Conservation (phyloP, 2,888 invertebrate species). For the Helleia helle region DNA sequence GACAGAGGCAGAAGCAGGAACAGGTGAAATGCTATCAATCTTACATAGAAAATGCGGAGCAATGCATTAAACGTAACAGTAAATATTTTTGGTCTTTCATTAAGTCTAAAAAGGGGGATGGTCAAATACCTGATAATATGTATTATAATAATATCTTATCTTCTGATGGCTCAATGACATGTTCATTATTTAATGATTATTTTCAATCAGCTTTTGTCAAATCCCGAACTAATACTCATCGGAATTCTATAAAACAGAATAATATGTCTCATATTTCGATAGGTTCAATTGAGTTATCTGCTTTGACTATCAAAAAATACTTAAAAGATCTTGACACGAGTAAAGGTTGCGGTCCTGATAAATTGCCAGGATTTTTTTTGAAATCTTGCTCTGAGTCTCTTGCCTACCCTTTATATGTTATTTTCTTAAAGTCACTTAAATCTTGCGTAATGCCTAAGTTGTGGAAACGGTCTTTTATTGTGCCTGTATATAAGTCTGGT, state of each 20-base stretch:
- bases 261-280: too few relatives aligned
- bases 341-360: conserved; percentile 13
- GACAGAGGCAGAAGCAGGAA: neutral
- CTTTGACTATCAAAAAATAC: neutral
- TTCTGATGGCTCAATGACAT: neutral
- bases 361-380: conserved; percentile 11
- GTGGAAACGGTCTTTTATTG: conserved; percentile 13
- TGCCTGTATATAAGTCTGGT: conserved; percentile 12
- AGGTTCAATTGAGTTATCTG: too few relatives aligned
- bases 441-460: conserved; percentile 9
- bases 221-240: too few relatives aligned
- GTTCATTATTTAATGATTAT: conserved; percentile 5
- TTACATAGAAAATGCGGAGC: conserved; percentile 1
- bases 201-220: conserved; percentile 7
- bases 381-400: conserved; percentile 11
- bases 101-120: conserved; percentile 1
- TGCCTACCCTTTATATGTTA: conserved; percentile 10
- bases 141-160: neutral
- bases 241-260: too few relatives aligned
- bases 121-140: conserved; percentile 1
- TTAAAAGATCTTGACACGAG: conserved; percentile 6
- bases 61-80: neutral
- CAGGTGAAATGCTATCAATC: conserved; percentile 3
- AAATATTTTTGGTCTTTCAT: conserved; percentile 10
- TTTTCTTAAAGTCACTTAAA: conserved; percentile 10